Evolutionary conservation across 2,113 vertebrate genomes (phyloP), one percentile per base, ranked within the genome.

Genomic region (Brachyhypopomus gauderio): DNA sequence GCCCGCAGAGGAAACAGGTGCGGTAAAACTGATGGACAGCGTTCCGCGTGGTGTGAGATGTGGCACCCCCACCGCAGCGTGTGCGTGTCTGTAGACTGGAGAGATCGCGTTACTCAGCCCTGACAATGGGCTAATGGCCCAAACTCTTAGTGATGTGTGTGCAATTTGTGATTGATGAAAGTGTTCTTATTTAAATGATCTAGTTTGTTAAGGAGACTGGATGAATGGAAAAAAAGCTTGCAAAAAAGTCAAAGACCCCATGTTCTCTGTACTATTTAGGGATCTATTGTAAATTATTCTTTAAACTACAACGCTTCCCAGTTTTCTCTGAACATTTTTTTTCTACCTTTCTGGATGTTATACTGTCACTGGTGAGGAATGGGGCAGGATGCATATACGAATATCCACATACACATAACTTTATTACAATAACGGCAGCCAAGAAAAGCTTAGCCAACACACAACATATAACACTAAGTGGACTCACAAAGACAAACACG

Each of bases 21-120:
- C 92, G 89, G 89, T 93, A 91, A 93, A 93, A 91, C 82, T 93
- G 91, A 93, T 71, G 83, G 89, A 93, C 87, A 88, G 88, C 86
- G 86, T 91, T 90, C 88, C 56, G 87, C 90, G 89, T 90, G 89
- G 89, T 85, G 91, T 89, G 87, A 89, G 90, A 93, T 85, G 92
- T 84, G 89, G 91, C 85, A 78, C 85, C 1, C 23, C 36, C 27
- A 64, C 62, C 25, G 62, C 80, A 66, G 69, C 72, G 30, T 75
- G 72, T 62, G 38, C 36, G 34, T 59, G 45, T 71, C 66, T 72
- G 56, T 41, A 38, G 66, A 70, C 66, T 11, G 34, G 17, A 38
- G 36, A 67, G 30, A 34, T 67, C 30, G 38, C 30, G 30, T 36
- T 7, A 22, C 66, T 38, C 7, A 20, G 2, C 12, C 8, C 66